Percentiles rank a stretch among this genome's conserved stretches.
These are phyloP conservation scores for Drosophila ananassae DNA, from an alignment of 1,140 invertebrate genomes.

Conservation along the genomic window DNA sequence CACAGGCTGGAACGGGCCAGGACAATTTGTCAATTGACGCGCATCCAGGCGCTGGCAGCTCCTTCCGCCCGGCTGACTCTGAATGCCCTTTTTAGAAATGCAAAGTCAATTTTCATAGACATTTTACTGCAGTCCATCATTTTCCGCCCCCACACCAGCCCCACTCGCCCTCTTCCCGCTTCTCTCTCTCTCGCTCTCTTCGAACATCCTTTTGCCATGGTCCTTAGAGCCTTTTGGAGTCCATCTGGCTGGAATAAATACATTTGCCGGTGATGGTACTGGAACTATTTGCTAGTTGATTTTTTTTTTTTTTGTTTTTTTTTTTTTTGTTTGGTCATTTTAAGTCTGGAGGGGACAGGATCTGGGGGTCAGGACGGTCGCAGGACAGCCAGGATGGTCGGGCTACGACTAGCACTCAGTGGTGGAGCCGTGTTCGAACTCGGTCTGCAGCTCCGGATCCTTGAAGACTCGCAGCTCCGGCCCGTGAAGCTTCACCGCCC, in stretches of 20 bases:
- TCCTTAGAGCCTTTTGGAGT: slow-evolving; percentile 69
- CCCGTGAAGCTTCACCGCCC: background rate
- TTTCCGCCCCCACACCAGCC: background rate
- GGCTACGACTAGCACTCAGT: background rate
- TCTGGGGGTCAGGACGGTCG: background rate
- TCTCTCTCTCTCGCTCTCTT: background rate
- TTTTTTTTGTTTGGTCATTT: no score
- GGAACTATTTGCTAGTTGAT: background rate
- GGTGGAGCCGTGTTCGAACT: background rate
- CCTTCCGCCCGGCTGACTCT: slow-evolving; percentile 69
- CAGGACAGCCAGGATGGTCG: background rate
- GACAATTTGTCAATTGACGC: slow-evolving; percentile 78
- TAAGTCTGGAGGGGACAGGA: no score
- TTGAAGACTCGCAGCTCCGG: background rate
- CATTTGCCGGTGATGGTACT: slow-evolving; percentile 44
- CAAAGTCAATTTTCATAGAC: slow-evolving; percentile 70
- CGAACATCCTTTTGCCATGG: slow-evolving; percentile 21
- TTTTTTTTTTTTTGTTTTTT: background rate
- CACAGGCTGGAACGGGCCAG: background rate
- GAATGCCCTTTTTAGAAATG: slow-evolving; percentile 42
- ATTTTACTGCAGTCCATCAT: slow-evolving; percentile 61
- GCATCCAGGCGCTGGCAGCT: slow-evolving; percentile 71
- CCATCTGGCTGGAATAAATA: slow-evolving; percentile 78
- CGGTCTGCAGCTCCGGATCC: background rate
- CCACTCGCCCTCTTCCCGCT: background rate